Base-by-base conservation (phyloP, 2,113 vertebrate species). In the Barnardius zonarius region DNA sequence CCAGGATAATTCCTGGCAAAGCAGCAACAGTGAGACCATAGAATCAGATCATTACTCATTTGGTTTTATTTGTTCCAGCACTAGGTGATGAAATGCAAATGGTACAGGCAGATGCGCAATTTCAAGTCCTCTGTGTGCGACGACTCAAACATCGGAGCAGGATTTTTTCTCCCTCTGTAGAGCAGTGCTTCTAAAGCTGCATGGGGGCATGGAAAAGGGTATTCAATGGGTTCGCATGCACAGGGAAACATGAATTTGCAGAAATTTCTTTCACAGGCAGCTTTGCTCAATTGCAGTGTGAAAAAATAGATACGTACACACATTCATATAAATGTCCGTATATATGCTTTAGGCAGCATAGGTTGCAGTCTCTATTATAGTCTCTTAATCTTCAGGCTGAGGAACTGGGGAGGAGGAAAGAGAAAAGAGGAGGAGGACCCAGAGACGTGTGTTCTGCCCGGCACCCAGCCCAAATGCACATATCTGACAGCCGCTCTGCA, bases 31-130 rank as follows among this genome's bases (percentile, higher is more conserved):
- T 0, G 19, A 92, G 83, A 59, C 73, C 88, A 64, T 37, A 74
- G 91, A 54, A 83, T 83, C 85, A 88, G 80, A 88, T 94, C 93
- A 86, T 95, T 93, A 90, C 74, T 96, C 86, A 69, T 82, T 92
- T 61, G 92, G 66, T 89, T 95, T 95, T 76, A 82, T 92, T 96
- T 96, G 88, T 95, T 95, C 66, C 93, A 94, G 83, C 57, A n/a
- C 11, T 66, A 88, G 92, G 95, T 94, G 93, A 87, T 83, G 92
- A 96, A 96, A 96, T 94, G 93, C 88, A 93, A 96, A 96, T 73
- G 89, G 93, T 94, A 37, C 73, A 73, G 96, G 82, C 93, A 95
- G 95, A 96, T 88, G 90, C 17, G 0, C 84, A 33, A 44, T 87
- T 94, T 85, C 91, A 93, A 87, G 64, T 76, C 83, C 73, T 90